Percentiles rank a stretch among this genome's conserved stretches.
Evolutionary conservation across 2,888 invertebrate genomes (phyloP).

Genomic region (Athetis lepigone): DNA sequence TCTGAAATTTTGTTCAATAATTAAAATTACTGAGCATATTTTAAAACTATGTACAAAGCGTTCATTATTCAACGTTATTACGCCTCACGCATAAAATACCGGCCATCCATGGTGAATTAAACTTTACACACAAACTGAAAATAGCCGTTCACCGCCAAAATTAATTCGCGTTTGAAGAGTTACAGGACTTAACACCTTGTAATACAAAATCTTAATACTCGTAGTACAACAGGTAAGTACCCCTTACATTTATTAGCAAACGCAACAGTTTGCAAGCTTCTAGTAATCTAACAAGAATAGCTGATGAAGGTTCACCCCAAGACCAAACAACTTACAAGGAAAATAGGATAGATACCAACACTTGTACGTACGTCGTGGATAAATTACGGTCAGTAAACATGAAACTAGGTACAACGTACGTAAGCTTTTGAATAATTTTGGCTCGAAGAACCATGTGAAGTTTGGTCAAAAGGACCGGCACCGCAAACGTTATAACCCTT

Average conservation of each 20-base stretch:
- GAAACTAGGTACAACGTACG: slow-evolving; percentile 41
- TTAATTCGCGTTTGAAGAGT: not conserved
- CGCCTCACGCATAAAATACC: too few relatives aligned
- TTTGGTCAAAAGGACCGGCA: slow-evolving; percentile 29
- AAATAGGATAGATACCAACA: slow-evolving; percentile 57
- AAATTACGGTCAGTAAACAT: slow-evolving; percentile 66
- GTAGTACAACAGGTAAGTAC: slow-evolving; percentile 15
- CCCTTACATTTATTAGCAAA: slow-evolving; percentile 33
- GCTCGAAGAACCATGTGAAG: slow-evolving; percentile 32
- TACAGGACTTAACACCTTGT: not conserved
- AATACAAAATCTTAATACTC: slow-evolving; percentile 9
- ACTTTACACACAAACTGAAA: not conserved
- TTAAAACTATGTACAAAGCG: too few relatives aligned
- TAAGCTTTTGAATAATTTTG: slow-evolving; percentile 67
- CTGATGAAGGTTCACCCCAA: slow-evolving; percentile 55
- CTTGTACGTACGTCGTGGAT: slow-evolving; percentile 48
- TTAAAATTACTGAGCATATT: too few relatives aligned
- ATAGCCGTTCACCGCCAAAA: not conserved
- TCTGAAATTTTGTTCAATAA: too few relatives aligned
- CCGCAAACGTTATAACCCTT: slow-evolving; percentile 44
- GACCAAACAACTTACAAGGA: slow-evolving; percentile 58
- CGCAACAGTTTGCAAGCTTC: slow-evolving; percentile 65
- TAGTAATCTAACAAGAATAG: slow-evolving; percentile 59
- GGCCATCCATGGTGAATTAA: not conserved
- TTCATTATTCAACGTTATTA: too few relatives aligned